A percentile compares a stretch with the other conserved stretches of the same genome.
Evolutionary conservation across 2,113 vertebrate genomes (phyloP).

Genomic region (Glaucomys volans): DNA sequence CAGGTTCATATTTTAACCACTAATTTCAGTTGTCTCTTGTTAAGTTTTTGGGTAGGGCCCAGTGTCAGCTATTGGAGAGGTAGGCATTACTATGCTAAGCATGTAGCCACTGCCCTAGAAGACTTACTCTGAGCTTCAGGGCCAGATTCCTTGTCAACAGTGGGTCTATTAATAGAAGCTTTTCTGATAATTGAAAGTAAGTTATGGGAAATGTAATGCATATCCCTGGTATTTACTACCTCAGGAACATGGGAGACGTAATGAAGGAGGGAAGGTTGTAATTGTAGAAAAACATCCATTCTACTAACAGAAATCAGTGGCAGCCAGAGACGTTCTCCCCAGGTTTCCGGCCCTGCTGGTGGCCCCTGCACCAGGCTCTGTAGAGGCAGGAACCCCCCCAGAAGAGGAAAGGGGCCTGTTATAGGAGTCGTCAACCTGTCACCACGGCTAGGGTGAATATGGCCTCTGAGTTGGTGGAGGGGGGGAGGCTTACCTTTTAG

Average conservation of each 20-base stretch:
- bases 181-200: constrained; percentile 56
- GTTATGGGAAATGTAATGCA: constrained; percentile 40
- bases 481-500: constrained; percentile 59
- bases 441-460: constrained; percentile 83
- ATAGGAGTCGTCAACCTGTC: constrained; percentile 88
- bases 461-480: constrained; percentile 64
- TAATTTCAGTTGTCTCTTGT: not conserved
- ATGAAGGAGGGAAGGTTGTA: constrained; percentile 62
- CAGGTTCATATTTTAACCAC: not conserved
- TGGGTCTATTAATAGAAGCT: not conserved
- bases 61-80: not conserved
- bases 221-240: constrained; percentile 47
- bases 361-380: constrained; percentile 71
- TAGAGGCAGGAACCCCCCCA: constrained; percentile 83
- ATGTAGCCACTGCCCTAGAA: not conserved
- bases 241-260: not conserved
- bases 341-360: constrained; percentile 79
- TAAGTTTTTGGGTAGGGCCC: not conserved
- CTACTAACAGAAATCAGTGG: constrained; percentile 71
- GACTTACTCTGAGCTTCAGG: not conserved
- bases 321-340: constrained; percentile 68
- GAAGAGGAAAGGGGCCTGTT: constrained; percentile 87
- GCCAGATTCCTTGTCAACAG: not conserved
- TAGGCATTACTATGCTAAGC: not conserved
- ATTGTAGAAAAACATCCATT: constrained; percentile 67